Evolutionary conservation across 2,113 vertebrate genomes (phyloP), one percentile per base, ranked within the genome.

Genomic region (Nipponia nippon): DNA sequence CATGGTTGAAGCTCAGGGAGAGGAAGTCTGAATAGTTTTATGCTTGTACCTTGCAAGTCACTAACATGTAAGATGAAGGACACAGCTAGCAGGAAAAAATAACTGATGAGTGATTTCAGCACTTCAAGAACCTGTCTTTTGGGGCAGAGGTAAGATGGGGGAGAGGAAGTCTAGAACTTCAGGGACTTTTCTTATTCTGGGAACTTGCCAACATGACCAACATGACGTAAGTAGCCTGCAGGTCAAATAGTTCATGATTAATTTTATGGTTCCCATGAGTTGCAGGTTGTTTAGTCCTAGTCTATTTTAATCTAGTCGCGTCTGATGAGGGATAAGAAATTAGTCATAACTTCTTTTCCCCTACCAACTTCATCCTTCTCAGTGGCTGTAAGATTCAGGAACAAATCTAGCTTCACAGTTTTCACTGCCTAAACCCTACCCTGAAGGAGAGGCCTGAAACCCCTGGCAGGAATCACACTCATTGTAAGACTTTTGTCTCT

Each of bases 251-350:
- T 32, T 87, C 61, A 38, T 95, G 93, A 95, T 82, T 93, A 76
- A 89, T 85, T 79, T 91, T 84, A 79, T 52, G 25, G 73, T 36
- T 95, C 73, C 67, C 66, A 93, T 52, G 87, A 85, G 22, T 49
- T 95, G 73, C 61, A 94, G 66, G 61, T 94, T 87, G 61, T 70
- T 94, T 85, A 90, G 94, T 85, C 89, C 89, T 65, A 82, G 59
- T 82, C 81, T 87, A 65, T 94, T 95, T 91, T 87, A 95, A 93
- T 53, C 62, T 67, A 85, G 81, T 96, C 30, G 6, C 21, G 40
- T 40, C 81, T 93, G 70, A 96, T 58, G 81, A 93, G 19, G 55
- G 78, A 65, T 91, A 89, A 95, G 61, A 82, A 87, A 91, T 89
- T 69, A 79, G 34, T 91, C 93, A 87, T 65, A 72, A 59, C 20